Evolutionary conservation across 30 jellyfish, hydroid and myxozoan genomes (phyloP), one percentile per base, ranked within the genome.

Genomic region (Cassiopea xamachana): DNA sequence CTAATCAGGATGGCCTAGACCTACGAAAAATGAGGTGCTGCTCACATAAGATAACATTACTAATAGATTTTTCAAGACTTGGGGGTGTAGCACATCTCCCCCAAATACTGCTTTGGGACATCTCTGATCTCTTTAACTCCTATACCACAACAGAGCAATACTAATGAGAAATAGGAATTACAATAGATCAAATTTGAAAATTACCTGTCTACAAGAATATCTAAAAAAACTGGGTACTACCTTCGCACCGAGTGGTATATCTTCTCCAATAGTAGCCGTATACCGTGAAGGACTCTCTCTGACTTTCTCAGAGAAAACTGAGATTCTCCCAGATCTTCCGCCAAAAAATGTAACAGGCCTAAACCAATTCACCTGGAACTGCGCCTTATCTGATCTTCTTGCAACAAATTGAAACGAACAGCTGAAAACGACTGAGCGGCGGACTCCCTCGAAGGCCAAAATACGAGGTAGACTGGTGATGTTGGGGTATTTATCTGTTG

Each of bases 301-400:
- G 51, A 89, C 89, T 1, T 43, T 60, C 15, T 89, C 89, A 15
- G 96, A 80, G 48, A 59, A 81, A 8, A 89, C 48, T 2, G 96
- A 81, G n/a, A 89, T 75, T 45, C 89, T 73, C 46, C 96, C 96
- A 50, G 71, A 81, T 61, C 81, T 89, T 9, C 96, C 96, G 27
- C 96, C 96, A 61, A 55, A 89, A 59, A 89, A 89, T 1, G 88
- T 81, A 43, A 89, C 96, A 17, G 96, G 96, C 62, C 96, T 77
- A 74, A 62, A 80, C 96, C 96, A 89, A 70, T 48, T 80, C 50
- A 75, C 96, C 55, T 60, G 79, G 84, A 81, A 89, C 84, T 69
- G 48, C 79, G 92, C 96, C 78, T 82, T 88, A 1, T 67, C 82
- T 17, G 81, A 88, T 47, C 75, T 69, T 1, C 77, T 75, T 4